Percentiles rank a stretch among this genome's conserved stretches.
These are phyloP conservation scores for Choristoneura fumiferana DNA, from an alignment of 1,140 invertebrate genomes.

Conservation along the genomic window DNA sequence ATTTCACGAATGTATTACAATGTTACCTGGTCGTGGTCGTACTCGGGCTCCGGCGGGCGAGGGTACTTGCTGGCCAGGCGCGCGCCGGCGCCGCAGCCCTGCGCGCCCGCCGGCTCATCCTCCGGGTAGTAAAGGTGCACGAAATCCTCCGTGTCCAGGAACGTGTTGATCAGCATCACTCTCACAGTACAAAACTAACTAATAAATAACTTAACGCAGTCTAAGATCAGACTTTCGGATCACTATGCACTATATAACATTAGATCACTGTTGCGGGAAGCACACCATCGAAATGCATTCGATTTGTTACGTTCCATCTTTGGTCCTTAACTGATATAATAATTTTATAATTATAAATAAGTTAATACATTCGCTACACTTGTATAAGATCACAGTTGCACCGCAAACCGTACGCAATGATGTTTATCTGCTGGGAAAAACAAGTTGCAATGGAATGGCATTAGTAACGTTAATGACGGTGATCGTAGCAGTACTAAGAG, in stretches of 20 bases:
- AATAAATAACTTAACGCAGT: slow-evolving; percentile 51
- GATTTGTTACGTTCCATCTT: slow-evolving; percentile 63
- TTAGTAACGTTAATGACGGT: slow-evolving; percentile 12
- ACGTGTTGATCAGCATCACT: slow-evolving; percentile 75
- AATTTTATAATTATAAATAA: slow-evolving; percentile 46
- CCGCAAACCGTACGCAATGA: slow-evolving; percentile 34
- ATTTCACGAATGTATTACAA: no score
- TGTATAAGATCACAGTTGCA: slow-evolving; percentile 70
- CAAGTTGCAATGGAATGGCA: slow-evolving; percentile 12
- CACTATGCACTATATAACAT: slow-evolving; percentile 52
- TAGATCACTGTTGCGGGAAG: slow-evolving; percentile 52
- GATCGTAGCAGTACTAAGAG: slow-evolving; percentile 28
- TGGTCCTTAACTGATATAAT: slow-evolving; percentile 33
- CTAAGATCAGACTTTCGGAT: slow-evolving; percentile 57
- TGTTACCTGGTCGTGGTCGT: slow-evolving; percentile 22
- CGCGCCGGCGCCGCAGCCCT: slow-evolving; percentile 66
- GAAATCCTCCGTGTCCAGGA: slow-evolving; percentile 74
- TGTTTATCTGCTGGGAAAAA: slow-evolving; percentile 32
- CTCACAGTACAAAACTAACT: slow-evolving; percentile 48
- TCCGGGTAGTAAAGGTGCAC: slow-evolving; percentile 71
- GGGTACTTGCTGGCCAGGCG: slow-evolving; percentile 67
- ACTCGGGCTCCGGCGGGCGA: slow-evolving; percentile 59
- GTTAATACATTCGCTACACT: slow-evolving; percentile 52
- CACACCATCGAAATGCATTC: slow-evolving; percentile 44
- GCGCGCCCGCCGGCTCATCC: slow-evolving; percentile 58